A percentile compares a stretch with the other conserved stretches of the same genome.
Evolutionary conservation across 2,113 vertebrate genomes (phyloP).

Genomic region (Oenanthe oenanthe): DNA sequence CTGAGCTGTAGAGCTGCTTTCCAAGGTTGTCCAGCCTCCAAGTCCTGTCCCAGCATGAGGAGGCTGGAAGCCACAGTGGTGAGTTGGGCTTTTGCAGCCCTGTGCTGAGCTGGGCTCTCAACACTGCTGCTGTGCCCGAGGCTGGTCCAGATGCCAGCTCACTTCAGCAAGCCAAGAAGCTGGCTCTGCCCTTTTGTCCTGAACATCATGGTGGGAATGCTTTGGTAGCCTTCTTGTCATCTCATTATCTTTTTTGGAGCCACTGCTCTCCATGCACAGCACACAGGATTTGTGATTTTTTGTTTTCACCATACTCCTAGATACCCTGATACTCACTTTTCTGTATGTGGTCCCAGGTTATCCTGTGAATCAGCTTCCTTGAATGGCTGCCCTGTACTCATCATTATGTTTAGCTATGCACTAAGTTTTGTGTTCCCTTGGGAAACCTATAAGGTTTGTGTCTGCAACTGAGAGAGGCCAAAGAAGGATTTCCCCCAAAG

Average conservation of each 20-base stretch:
- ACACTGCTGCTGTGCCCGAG: fast-evolving
- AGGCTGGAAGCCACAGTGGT: background rate
- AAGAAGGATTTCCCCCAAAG: conserved; percentile 9
- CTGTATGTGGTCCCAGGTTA: background rate
- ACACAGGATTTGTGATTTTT: background rate
- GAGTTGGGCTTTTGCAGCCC: background rate
- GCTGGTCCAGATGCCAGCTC: background rate
- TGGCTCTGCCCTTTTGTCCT: background rate
- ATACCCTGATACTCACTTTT: background rate
- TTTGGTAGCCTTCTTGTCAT: background rate
- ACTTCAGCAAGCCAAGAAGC: background rate
- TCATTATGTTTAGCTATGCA: background rate
- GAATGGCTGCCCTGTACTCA: background rate
- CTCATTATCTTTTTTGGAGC: background rate
- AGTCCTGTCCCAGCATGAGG: background rate
- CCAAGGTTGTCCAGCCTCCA: background rate
- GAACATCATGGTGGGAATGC: background rate
- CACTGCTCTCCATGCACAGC: background rate
- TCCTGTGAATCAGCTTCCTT: background rate
- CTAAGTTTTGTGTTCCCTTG: background rate
- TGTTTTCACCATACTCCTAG: background rate
- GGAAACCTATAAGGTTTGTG: background rate
- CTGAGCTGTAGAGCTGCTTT: background rate
- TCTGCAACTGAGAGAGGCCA: background rate
- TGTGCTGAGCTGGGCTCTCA: background rate